Evolutionary conservation across 2,797 vertebrate species (phyloP).

Genomic region (Ctenopoma kingsleyae): DNA sequence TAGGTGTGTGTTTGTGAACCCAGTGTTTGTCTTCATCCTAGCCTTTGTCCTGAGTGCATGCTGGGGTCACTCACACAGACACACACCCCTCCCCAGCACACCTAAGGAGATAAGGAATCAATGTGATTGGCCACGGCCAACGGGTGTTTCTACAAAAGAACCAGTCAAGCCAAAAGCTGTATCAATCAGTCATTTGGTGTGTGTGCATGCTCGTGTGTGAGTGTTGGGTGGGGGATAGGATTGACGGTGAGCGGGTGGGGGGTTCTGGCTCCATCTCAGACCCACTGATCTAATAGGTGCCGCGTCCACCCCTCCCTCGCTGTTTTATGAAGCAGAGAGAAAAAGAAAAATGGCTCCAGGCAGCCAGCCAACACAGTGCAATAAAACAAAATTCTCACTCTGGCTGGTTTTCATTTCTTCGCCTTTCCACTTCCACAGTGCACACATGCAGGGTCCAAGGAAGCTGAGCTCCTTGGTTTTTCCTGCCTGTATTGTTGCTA

Average conservation of each 20-base stretch:
- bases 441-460: conserved; percentile 26
- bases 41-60: conserved; percentile 61
- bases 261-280: conserved; percentile 50
- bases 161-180: conserved; percentile 58
- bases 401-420: conserved; percentile 52
- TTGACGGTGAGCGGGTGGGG: conserved; percentile 21
- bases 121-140: conserved; percentile 49
- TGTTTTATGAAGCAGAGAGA: conserved; percentile 69
- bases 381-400: conserved; percentile 71
- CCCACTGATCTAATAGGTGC: conserved; percentile 68
- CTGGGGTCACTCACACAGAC: conserved; percentile 25
- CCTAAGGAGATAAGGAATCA: conserved; percentile 67
- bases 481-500: conserved; percentile 2
- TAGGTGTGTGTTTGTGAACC: conserved; percentile 47
- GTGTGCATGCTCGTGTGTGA: conserved; percentile 10
- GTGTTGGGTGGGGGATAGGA: conserved; percentile 33
- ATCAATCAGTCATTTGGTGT: conserved; percentile 52
- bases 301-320: neutral
- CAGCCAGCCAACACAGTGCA: conserved; percentile 59
- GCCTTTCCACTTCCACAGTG: conserved; percentile 34
- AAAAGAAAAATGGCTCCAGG: conserved; percentile 66
- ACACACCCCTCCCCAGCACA: conserved; percentile 23
- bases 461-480: conserved; percentile 45
- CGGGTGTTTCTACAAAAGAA: conserved; percentile 53
- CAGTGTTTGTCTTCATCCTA: conserved; percentile 49